Conservation (phyloP, 92 coral and sea anemone genomes). For the Anthopleura xanthogrammica region DNA sequence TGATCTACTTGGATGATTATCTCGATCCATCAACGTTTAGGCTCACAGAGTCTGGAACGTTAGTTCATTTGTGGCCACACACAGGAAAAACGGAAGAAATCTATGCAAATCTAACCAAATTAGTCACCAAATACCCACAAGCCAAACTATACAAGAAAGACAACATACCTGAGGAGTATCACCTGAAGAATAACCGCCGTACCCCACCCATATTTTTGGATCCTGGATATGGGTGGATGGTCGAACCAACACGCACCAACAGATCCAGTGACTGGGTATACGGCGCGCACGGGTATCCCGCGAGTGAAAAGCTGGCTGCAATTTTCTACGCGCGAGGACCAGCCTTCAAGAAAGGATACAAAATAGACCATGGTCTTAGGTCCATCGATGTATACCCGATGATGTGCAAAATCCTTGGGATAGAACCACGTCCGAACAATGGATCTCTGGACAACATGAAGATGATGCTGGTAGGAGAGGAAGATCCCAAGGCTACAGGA, state of each 20-base stretch:
- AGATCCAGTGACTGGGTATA: slow-evolving; percentile 23
- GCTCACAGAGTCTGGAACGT: slow-evolving; percentile 14
- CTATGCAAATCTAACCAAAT: slow-evolving; percentile 40
- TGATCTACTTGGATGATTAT: slow-evolving; percentile 36
- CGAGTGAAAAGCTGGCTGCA: slow-evolving; percentile 23
- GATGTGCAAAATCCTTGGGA: slow-evolving; percentile 61
- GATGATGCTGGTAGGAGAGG: slow-evolving; percentile 33
- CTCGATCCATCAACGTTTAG: slow-evolving; percentile 36
- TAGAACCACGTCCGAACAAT: slow-evolving; percentile 58
- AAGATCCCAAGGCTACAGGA: not conserved
- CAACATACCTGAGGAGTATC: slow-evolving; percentile 64
- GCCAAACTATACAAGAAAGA: slow-evolving; percentile 62
- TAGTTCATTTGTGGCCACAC: slow-evolving; percentile 61
- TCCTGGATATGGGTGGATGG: slow-evolving; percentile 50
- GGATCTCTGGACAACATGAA: slow-evolving; percentile 54
- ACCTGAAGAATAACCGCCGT: slow-evolving; percentile 71
- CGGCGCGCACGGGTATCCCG: slow-evolving; percentile 61
- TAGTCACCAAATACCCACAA: slow-evolving; percentile 16
- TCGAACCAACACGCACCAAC: slow-evolving; percentile 27
- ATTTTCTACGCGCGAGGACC: slow-evolving; percentile 67
- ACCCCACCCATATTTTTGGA: slow-evolving; percentile 64
- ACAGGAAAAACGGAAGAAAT: slow-evolving; percentile 48
- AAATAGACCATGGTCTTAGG: slow-evolving; percentile 20
- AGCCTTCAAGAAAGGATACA: slow-evolving; percentile 50
- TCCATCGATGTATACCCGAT: slow-evolving; percentile 60